Percentiles rank a stretch among this genome's conserved stretches.
Conservation (phyloP, 1,140 invertebrate species). For the Cyclargus thomasi region DNA sequence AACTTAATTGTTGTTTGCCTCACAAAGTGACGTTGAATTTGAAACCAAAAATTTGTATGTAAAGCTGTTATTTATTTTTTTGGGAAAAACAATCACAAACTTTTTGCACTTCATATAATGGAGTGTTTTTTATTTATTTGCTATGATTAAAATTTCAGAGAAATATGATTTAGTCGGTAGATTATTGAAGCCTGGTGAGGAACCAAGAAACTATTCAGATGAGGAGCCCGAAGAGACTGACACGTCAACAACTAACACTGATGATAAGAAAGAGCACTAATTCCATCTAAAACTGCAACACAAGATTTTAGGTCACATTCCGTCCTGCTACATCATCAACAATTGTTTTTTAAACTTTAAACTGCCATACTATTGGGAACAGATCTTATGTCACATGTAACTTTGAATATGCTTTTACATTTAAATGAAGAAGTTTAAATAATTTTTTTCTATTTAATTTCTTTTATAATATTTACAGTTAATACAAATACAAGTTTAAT, state of each 20-base stretch:
- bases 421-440: neutral
- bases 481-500: too few species aligned
- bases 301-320: slow-evolving; percentile 13
- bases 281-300: neutral
- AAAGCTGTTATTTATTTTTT: too few species aligned
- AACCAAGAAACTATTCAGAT: slow-evolving; percentile 93
- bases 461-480: neutral
- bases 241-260: slow-evolving; percentile 36
- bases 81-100: too few species aligned
- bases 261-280: slow-evolving; percentile 55
- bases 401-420: neutral
- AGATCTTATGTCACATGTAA: neutral
- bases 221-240: slow-evolving; percentile 84
- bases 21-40: too few species aligned
- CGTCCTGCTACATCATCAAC: neutral
- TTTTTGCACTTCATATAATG: too few species aligned
- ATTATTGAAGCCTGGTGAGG: slow-evolving; percentile 93
- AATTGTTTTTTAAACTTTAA: neutral
- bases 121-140: too few species aligned
- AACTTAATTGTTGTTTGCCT: too few species aligned
- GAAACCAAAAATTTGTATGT: too few species aligned
- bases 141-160: slow-evolving; percentile 77
- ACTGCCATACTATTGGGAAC: neutral
- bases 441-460: neutral
- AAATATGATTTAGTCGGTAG: slow-evolving; percentile 95